Percentiles rank a stretch among this genome's conserved stretches.
Conservation (phyloP, 92 coral and sea anemone species). For the Umimayanthus kanabou region DNA sequence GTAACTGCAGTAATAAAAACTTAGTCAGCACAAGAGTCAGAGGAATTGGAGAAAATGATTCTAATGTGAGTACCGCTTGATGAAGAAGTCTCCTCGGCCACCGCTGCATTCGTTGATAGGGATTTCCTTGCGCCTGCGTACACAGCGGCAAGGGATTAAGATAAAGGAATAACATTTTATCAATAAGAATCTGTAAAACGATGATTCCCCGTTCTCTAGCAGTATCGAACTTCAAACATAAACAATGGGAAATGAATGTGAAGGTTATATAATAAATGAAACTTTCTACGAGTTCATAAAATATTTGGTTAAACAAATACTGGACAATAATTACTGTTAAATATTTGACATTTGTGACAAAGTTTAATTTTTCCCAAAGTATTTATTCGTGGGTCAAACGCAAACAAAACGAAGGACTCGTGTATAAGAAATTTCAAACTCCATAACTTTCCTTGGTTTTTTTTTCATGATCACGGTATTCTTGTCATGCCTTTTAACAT, state of each 20-base stretch:
- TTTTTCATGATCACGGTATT: neutral
- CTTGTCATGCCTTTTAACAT: neutral
- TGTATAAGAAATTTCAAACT: neutral
- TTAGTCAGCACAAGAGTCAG: no score
- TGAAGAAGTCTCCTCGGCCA: constrained; percentile 20
- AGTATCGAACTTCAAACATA: neutral
- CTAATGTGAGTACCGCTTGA: constrained; percentile 21
- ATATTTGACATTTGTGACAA: no score
- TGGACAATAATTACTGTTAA: no score
- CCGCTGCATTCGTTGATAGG: constrained; percentile 15
- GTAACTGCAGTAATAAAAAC: neutral
- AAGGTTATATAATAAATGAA: no score
- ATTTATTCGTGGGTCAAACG: no score
- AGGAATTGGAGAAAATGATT: neutral
- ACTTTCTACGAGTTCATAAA: neutral
- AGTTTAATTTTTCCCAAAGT: neutral
- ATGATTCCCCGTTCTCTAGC: neutral
- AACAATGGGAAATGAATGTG: no score
- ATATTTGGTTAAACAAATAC: neutral
- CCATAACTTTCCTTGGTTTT: neutral
- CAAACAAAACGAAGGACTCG: neutral
- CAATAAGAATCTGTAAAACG: neutral
- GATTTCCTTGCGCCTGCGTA: constrained; percentile 42
- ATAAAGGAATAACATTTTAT: neutral
- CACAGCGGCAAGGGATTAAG: neutral